Percentiles rank a stretch among this genome's conserved stretches.
Evolutionary conservation across 2,113 vertebrate species (phyloP).

Genomic region (Megalops atlanticus): DNA sequence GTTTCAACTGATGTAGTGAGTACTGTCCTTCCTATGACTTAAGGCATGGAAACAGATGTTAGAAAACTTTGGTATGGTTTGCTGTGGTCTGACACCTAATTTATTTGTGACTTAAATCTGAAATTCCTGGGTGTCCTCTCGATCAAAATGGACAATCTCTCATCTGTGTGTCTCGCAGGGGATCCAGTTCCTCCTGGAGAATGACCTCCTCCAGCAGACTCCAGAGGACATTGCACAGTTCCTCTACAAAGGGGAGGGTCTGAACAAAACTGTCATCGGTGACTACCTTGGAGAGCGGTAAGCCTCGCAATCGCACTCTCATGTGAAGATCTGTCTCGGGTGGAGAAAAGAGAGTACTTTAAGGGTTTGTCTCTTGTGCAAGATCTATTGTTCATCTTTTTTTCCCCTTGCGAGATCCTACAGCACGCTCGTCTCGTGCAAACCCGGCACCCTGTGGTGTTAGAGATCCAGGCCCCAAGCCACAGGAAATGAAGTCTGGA

Average conservation of each 20-base stretch:
- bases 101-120: no score
- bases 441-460: not conserved
- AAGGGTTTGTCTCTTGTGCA: no score
- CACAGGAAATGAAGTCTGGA: slow-evolving; percentile 59
- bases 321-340: no score
- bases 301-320: no score
- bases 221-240: slow-evolving; percentile 95
- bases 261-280: slow-evolving; percentile 97
- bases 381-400: no score
- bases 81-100: no score
- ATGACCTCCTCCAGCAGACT: slow-evolving; percentile 94
- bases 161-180: slow-evolving; percentile 68
- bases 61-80: not conserved
- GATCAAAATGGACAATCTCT: not conserved
- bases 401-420: not conserved
- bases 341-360: no score
- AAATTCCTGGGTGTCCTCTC: not conserved
- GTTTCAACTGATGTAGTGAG: no score
- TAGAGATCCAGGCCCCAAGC: no score
- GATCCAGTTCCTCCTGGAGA: slow-evolving; percentile 95
- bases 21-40: no score
- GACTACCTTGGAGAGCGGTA: slow-evolving; percentile 98
- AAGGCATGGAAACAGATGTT: no score
- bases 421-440: not conserved
- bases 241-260: slow-evolving; percentile 95